These are phyloP conservation scores for Drosophila quinaria DNA, from an alignment of 2,888 invertebrate species.

Conservation along the genomic window DNA sequence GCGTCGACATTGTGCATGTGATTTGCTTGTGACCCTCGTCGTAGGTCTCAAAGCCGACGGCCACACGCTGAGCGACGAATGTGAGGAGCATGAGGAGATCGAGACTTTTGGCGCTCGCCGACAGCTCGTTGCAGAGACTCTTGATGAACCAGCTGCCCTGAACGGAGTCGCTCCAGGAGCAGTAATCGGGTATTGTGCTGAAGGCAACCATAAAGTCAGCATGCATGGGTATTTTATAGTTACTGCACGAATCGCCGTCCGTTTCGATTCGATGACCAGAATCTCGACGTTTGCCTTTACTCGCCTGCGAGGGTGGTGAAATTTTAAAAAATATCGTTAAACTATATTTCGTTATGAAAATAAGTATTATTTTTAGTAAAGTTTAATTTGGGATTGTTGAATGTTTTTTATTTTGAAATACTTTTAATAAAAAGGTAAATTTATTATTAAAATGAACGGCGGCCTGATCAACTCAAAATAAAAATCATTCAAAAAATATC, in stretches of 20 bases:
- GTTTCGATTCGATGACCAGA: conserved; percentile 90
- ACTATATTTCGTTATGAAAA: no score
- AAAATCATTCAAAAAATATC: no score
- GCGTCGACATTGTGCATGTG: conserved; percentile 95
- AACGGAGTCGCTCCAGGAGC: conserved; percentile 96
- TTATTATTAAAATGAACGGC: no score
- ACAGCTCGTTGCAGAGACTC: conserved; percentile 92
- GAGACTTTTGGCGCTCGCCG: conserved; percentile 89
- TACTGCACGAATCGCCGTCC: conserved; percentile 87
- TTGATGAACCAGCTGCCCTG: conserved; percentile 98
- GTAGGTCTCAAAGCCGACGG: conserved; percentile 94
- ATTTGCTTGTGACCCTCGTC: conserved; percentile 96
- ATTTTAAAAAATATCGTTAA: no score
- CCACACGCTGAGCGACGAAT: conserved; percentile 93
- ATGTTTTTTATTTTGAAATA: no score
- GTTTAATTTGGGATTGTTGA: no score
- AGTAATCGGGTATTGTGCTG: conserved; percentile 96
- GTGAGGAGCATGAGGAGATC: conserved; percentile 94
- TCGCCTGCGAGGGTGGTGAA: conserved; percentile 88
- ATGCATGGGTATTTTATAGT: conserved; percentile 94
- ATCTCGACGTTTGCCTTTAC: conserved; percentile 93
- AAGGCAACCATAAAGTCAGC: conserved; percentile 97
- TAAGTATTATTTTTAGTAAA: no score
- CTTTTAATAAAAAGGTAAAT: no score
- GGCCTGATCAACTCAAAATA: no score